A percentile compares a stretch with the other conserved stretches of the same genome.
phyloP scores from a whole-genome alignment of 2,797 vertebrate species.

The Schizopygopsis pylzovi region DNA sequence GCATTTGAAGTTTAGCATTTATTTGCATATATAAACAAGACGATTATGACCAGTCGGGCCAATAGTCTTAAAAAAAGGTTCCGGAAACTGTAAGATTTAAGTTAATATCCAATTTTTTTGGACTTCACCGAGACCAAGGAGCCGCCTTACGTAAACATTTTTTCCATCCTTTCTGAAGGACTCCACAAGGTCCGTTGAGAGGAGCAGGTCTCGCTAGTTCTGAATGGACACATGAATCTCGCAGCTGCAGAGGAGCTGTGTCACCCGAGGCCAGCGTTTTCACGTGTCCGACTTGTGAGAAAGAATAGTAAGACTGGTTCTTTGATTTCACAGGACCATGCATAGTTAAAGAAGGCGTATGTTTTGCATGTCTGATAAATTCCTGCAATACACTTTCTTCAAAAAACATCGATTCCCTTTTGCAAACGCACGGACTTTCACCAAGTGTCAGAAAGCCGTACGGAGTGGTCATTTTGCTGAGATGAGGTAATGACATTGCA shows the following conservation, averaged over 20 bases:
- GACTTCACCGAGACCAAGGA: slow-evolving; percentile 47
- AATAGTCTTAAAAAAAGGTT: not conserved
- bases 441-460: slow-evolving; percentile 62
- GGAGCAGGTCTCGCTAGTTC: not conserved
- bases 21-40: not conserved
- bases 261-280: slow-evolving; percentile 28
- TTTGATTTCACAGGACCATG: not conserved
- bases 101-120: not conserved
- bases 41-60: not conserved
- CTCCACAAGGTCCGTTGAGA: not conserved
- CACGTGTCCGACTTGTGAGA: slow-evolving; percentile 36
- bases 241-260: not conserved
- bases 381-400: slow-evolving; percentile 33
- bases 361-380: not conserved
- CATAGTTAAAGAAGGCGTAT: not conserved
- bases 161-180: slow-evolving; percentile 40
- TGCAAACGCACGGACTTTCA: slow-evolving; percentile 57
- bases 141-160: slow-evolving; percentile 57
- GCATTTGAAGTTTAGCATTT: not conserved
- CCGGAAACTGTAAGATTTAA: not conserved
- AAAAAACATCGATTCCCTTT: slow-evolving; percentile 65
- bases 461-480: slow-evolving; percentile 63
- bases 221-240: slow-evolving; percentile 16
- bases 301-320: slow-evolving; percentile 19
- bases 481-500: slow-evolving; percentile 63